Evolutionary conservation across 2,797 vertebrate genomes (phyloP).

Genomic region (Protonibea diacanthus): DNA sequence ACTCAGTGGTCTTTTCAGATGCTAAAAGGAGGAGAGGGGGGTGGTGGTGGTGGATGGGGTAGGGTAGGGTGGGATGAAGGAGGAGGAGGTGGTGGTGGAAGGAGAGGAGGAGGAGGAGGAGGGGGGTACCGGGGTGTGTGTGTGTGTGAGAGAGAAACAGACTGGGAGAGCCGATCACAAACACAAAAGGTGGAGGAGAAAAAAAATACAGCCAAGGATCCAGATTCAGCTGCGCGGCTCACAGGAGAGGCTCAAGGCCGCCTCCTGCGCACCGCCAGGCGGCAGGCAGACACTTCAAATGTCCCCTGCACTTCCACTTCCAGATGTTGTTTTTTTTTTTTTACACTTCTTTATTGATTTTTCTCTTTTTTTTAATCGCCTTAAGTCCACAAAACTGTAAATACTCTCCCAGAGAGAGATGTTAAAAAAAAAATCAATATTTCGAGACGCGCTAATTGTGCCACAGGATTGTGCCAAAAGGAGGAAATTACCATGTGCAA

Average conservation of each 20-base stretch:
- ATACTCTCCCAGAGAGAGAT: conserved; percentile 11
- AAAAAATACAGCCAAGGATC: conserved; percentile 46
- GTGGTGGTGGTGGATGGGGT: conserved; percentile 48
- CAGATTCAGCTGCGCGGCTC: conserved; percentile 38
- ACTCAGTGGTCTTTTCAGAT: conserved; percentile 89
- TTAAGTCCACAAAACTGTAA: conserved; percentile 7
- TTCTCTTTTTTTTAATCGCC: background rate
- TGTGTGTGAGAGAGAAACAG: conserved; percentile 82
- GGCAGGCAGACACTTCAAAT: conserved; percentile 48
- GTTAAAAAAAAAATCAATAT: conserved; percentile 49
- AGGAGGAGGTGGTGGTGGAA: conserved; percentile 33
- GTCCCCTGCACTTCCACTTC: conserved; percentile 35
- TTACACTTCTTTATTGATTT: conserved; percentile 25
- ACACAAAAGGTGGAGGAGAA: conserved; percentile 84
- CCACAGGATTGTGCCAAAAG: conserved; percentile 3
- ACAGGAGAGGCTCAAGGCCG: conserved; percentile 54
- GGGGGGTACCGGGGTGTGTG: conserved; percentile 64
- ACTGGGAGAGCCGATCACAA: conserved; percentile 82
- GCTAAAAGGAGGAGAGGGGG: conserved; percentile 84
- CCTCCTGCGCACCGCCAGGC: conserved; percentile 56
- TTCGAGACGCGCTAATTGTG: conserved; percentile 9
- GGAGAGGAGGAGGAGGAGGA: conserved; percentile 17
- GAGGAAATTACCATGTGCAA: background rate
- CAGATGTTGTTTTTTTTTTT: background rate
- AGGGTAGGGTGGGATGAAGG: conserved; percentile 72